Base-by-base conservation (phyloP, 2,888 invertebrate species). In the Labia minor region DNA sequence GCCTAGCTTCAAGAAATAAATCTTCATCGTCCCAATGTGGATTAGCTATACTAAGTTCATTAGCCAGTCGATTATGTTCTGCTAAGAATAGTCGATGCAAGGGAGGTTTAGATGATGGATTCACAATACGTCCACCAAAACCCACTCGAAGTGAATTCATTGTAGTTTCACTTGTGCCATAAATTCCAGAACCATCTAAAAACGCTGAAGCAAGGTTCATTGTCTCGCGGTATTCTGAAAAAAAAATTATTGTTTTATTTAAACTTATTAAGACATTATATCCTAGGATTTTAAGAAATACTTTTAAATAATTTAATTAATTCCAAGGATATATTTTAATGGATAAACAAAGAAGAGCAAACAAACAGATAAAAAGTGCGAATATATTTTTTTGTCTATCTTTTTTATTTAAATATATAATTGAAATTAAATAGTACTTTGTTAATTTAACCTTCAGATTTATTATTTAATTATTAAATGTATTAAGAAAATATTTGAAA, bases 161-260 rank as follows among this genome's bases (percentile, higher is more conserved):
- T 71, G 87, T 86, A 69, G 86, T 85, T 65, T 87, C 86, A 0
- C 88, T 89, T 69, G 83, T 85, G 11, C 92, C 92, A 75, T 94
- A 94, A 66, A 94, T 77, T 1, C 87, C 87, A 0, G 91, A 91
- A 0, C 87, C 93, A 73, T 94, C 94, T 67, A 94, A 80, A 75
- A 89, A 92, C 1, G 89, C 84, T 0, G 92, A 89, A 0, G 88
- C 93, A 68, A 87, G 80, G 77, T 93, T 93, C 87, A 93, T 88
- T 75, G 92, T 91, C 72, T 92, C 88, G 63, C 93, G 83, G 69
- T 83, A 79, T 69, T 85, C 88, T 88, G 76, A 3, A 74, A 73
- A 18, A 68, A 37, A 11, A 66, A 11, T n/a, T n/a, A n/a, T n/a
- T n/a, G n/a, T n/a, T n/a, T 16, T 20, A 65, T 18, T 19, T 2